phyloP scores from a whole-genome alignment of 2,113 vertebrate species.

The Paralichthys olivaceus region DNA sequence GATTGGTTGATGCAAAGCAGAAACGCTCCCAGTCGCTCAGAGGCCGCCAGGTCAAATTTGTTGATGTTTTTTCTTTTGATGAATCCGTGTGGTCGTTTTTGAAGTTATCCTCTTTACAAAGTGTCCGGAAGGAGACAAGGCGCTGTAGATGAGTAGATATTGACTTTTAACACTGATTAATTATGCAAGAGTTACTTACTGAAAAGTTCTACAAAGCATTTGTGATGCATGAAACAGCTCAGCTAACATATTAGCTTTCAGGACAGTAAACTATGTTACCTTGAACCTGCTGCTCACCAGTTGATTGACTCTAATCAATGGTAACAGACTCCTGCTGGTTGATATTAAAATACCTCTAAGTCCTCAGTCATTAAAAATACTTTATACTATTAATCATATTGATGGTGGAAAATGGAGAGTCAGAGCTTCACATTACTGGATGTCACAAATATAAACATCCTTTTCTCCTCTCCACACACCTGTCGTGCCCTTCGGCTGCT shows the following conservation, averaged over 20 bases:
- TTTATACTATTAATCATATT: neutral
- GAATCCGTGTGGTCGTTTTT: neutral
- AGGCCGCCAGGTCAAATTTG: slow-evolving; percentile 17
- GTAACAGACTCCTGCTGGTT: neutral
- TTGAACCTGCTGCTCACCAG: neutral
- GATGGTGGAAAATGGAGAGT: neutral
- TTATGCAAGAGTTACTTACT: neutral
- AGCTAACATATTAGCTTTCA: neutral
- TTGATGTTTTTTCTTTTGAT: slow-evolving; percentile 14
- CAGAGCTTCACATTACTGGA: neutral
- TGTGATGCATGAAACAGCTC: neutral
- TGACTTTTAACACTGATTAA: neutral
- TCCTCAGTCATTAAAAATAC: neutral
- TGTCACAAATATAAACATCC: neutral
- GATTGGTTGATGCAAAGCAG: neutral
- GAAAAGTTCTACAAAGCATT: neutral
- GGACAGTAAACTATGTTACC: neutral
- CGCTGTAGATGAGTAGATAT: neutral
- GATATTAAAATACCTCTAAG: neutral
- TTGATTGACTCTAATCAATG: neutral
- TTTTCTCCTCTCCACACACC: slow-evolving; percentile 1
- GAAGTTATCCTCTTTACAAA: slow-evolving; percentile 1
- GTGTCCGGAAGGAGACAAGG: neutral
- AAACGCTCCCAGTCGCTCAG: slow-evolving; percentile 14
- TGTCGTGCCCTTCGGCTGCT: neutral